Conservation (phyloP, 23 tunicate species). For the Trididemnum nubilum region DNA sequence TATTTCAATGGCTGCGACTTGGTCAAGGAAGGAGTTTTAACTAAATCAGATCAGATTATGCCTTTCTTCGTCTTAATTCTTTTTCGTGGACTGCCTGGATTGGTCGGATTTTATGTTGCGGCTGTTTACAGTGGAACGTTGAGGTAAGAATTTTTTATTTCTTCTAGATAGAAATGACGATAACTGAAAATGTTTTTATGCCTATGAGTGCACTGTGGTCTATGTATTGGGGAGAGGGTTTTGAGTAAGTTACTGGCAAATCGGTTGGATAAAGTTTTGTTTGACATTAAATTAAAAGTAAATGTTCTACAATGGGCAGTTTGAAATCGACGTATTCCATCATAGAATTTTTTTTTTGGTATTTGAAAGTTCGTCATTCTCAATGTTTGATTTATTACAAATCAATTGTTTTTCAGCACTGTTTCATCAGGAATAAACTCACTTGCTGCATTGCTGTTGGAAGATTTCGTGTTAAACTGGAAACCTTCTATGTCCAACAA, state of each 20-base stretch:
- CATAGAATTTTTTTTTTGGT: too few relatives aligned
- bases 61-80: constrained; percentile 50
- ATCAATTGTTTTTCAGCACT: constrained; percentile 52
- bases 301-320: too few relatives aligned
- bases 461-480: constrained; percentile 21
- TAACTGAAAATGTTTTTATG: neutral
- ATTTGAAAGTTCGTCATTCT: too few relatives aligned
- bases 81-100: constrained; percentile 51
- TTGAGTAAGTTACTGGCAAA: too few relatives aligned
- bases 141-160: constrained; percentile 57
- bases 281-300: too few relatives aligned
- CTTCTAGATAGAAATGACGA: too few relatives aligned
- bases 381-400: too few relatives aligned
- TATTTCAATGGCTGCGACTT: constrained; percentile 67
- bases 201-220: neutral
- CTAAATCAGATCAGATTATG: constrained; percentile 56
- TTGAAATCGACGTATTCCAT: too few relatives aligned
- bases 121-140: constrained; percentile 70
- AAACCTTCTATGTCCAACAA: constrained; percentile 2
- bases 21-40: neutral
- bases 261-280: too few relatives aligned
- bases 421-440: constrained; percentile 65
- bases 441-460: constrained; percentile 33
- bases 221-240: too few relatives aligned
- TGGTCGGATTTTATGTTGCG: constrained; percentile 72